Percentiles rank a stretch among this genome's conserved stretches.
Evolutionary conservation across 2,888 invertebrate species (phyloP).

Genomic region (Drosophila subsilvestris): DNA sequence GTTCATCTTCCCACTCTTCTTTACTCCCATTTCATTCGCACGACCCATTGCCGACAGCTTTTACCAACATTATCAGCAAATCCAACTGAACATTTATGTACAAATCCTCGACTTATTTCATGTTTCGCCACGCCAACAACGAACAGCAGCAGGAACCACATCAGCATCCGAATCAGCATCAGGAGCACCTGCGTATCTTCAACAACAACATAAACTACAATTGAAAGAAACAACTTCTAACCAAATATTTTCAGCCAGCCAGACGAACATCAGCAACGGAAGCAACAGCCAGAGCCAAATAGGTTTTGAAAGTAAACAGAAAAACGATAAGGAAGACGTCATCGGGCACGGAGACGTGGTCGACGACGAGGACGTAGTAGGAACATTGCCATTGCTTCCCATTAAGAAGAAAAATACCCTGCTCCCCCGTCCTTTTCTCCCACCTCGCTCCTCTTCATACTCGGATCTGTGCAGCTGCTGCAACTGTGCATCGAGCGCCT

Average conservation of each 20-base stretch:
- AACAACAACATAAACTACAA: conserved; percentile 38
- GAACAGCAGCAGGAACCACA: conserved; percentile 44
- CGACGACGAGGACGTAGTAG: conserved; percentile 29
- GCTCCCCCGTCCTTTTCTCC: conserved; percentile 14
- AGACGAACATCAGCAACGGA: conserved; percentile 39
- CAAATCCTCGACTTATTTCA: conserved; percentile 68
- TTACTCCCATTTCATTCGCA: neutral
- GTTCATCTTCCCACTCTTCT: neutral
- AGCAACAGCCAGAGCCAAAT: conserved; percentile 24
- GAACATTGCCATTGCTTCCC: conserved; percentile 27
- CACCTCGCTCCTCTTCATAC: conserved; percentile 19
- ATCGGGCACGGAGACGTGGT: neutral
- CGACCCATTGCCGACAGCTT: conserved; percentile 31
- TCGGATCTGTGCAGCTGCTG: conserved; percentile 37
- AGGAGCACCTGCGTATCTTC: conserved; percentile 29
- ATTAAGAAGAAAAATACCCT: conserved; percentile 17
- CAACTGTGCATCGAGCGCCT: conserved; percentile 18
- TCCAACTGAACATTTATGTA: conserved; percentile 39
- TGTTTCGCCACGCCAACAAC: conserved; percentile 57
- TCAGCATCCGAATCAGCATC: conserved; percentile 35
- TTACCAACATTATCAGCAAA: conserved; percentile 34
- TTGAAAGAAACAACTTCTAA: conserved; percentile 63
- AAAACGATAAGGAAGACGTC: conserved; percentile 12
- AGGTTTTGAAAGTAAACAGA: conserved; percentile 6
- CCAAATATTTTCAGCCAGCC: conserved; percentile 69